These are phyloP conservation scores for Menidia beryllina DNA, from an alignment of 2,113 vertebrate genomes.

Conservation along the genomic window DNA sequence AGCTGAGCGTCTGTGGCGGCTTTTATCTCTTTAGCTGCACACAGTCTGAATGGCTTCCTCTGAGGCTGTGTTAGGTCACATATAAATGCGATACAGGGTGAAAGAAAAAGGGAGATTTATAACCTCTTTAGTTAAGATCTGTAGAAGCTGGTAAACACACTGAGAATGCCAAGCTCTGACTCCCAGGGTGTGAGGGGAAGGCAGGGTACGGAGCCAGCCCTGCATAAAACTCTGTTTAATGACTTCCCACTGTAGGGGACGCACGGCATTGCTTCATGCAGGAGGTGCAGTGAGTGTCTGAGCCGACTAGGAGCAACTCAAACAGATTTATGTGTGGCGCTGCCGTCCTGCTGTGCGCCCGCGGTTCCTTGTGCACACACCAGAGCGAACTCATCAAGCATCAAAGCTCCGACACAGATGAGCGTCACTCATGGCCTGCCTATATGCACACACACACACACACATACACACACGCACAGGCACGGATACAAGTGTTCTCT, in stretches of 20 bases:
- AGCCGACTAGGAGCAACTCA: conserved; percentile 56
- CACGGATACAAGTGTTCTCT: conserved; percentile 39
- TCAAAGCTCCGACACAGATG: conserved; percentile 32
- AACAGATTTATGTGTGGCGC: conserved; percentile 66
- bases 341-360: conserved; percentile 60
- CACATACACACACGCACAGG: neutral
- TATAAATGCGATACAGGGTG: conserved; percentile 20
- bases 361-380: conserved; percentile 41
- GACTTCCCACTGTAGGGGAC: conserved; percentile 34
- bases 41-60: conserved; percentile 8
- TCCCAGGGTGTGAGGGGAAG: neutral
- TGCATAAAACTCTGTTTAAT: conserved; percentile 31
- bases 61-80: conserved; percentile 27
- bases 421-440: conserved; percentile 35
- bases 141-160: conserved; percentile 26
- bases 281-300: conserved; percentile 32
- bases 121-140: conserved; percentile 48
- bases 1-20: conserved; percentile 26
- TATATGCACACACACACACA: conserved; percentile 9
- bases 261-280: neutral
- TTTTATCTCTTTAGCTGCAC: conserved; percentile 41
- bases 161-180: conserved; percentile 13
- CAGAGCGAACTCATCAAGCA: conserved; percentile 48
- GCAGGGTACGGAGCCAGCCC: conserved; percentile 16
- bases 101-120: conserved; percentile 32